Base-by-base conservation (phyloP, 2,888 invertebrate species). In the Melinopterus prodromus region DNA sequence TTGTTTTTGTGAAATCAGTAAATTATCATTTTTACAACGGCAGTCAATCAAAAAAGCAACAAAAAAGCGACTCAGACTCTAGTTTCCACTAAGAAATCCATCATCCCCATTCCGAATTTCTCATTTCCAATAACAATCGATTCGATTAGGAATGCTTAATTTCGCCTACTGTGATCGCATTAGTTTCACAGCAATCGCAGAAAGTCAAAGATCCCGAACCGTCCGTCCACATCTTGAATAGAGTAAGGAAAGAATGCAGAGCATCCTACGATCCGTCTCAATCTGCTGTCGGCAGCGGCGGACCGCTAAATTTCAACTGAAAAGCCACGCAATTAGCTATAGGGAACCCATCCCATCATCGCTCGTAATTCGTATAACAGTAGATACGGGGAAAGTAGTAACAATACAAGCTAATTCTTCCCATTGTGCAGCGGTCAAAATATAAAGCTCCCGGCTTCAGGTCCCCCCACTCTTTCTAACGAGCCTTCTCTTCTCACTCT, bases 381-480 rank as follows among this genome's bases (percentile, higher is more conserved):
- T 74, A 16, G 37, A 76, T 69, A 76, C 53, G 53, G 12, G 53
- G 53, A 76, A 53, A 3, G 16, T 6, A 26, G 6, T 38, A 76
- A 76, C 76, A 76, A 76, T 38, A 76, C 76, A 16, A 16, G 37
- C 69, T 76, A 76, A 76, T 76, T 76, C 69, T n/a, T 38, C 16
- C 7, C 76, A 76, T 76, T 76, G 76, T 76, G 38, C 14, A 15
- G 14, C 76, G 76, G 38, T 76, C 76, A 76, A 76, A 76, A 76
- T 69, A 76, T 69, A 76, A 76, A 76, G 76, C 76, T 76, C 26
- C 76, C 76, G 53, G 53, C 53, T 9, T 7, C 7, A 53, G 12
- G 53, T 12, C 3, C 7, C 53, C 53, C 53, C 53, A 53, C 53
- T 53, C 53, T 53, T 53, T 53, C 12, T 53, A 53, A 53, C 26